Evolutionary conservation across 2,888 invertebrate species (phyloP).

Genomic region (Brachylomia viminalis): DNA sequence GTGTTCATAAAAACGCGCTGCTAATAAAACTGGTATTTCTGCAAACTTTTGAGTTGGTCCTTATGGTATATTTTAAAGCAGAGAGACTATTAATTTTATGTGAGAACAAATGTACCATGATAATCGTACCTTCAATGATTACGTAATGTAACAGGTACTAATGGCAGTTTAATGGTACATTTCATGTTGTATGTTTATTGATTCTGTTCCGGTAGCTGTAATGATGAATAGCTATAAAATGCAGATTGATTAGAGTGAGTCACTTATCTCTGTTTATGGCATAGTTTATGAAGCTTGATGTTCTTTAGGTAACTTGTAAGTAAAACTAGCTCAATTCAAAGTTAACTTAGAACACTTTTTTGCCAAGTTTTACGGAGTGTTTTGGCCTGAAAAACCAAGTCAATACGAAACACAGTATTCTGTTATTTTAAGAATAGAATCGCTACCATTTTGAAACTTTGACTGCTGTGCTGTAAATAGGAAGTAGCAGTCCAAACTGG

Average conservation of each 20-base stretch:
- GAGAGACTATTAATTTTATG: constrained; percentile 39
- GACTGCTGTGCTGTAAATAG: constrained; percentile 11
- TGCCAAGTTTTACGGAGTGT: too few relatives aligned
- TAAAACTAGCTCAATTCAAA: background rate
- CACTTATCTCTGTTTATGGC: constrained; percentile 29
- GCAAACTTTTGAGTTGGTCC: constrained; percentile 11
- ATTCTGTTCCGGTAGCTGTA: constrained; percentile 54
- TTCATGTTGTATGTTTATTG: constrained; percentile 50
- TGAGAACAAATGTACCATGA: constrained; percentile 57
- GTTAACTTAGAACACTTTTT: background rate
- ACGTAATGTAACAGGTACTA: constrained; percentile 45
- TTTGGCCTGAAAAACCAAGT: background rate
- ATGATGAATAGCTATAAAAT: constrained; percentile 47
- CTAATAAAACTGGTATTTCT: constrained; percentile 31
- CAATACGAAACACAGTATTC: background rate
- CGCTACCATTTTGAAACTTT: constrained; percentile 30
- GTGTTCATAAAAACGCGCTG: background rate
- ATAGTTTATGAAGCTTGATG: constrained; percentile 18
- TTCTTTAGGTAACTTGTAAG: background rate
- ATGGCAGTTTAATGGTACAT: constrained; percentile 55
- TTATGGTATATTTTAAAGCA: constrained; percentile 1
- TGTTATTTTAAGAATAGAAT: background rate
- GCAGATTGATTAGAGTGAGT: constrained; percentile 41
- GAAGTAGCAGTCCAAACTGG: constrained; percentile 20
- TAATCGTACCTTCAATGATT: constrained; percentile 43